These are phyloP conservation scores for Anableps anableps DNA, from an alignment of 2,797 vertebrate genomes.

Conservation along the genomic window DNA sequence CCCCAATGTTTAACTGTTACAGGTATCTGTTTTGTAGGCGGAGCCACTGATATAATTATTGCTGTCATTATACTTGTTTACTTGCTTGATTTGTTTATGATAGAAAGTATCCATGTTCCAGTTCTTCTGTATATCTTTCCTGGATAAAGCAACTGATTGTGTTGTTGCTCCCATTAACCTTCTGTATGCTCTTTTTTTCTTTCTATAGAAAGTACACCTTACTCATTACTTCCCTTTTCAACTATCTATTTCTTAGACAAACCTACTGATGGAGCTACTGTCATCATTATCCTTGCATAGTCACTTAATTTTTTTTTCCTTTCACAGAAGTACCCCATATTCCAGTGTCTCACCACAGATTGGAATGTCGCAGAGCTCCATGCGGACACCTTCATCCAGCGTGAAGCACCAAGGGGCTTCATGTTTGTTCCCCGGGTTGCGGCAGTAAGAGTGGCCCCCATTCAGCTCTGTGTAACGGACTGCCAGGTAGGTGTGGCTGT, in stretches of 20 bases:
- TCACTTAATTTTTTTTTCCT: neutral
- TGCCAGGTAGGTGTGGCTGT: constrained; percentile 92
- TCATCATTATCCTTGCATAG: neutral
- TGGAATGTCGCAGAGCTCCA: constrained; percentile 93
- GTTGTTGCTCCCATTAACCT: neutral
- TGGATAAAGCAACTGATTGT: too few relatives aligned
- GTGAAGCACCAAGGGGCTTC: constrained; percentile 99
- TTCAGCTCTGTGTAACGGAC: constrained; percentile 92
- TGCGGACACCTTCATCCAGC: constrained; percentile 90
- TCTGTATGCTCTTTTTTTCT: neutral
- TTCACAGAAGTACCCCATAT: neutral
- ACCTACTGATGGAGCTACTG: neutral
- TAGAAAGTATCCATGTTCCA: neutral
- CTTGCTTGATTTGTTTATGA: neutral
- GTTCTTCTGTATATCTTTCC: neutral
- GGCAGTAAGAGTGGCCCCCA: constrained; percentile 97
- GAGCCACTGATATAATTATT: neutral
- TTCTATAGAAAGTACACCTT: neutral
- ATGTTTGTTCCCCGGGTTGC: constrained; percentile 94
- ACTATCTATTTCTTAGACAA: neutral
- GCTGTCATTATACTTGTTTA: neutral
- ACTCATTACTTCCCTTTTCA: neutral
- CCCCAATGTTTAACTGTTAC: neutral
- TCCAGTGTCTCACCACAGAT: constrained; percentile 87
- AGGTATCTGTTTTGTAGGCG: neutral